phyloP scores from a whole-genome alignment of 2,113 vertebrate species.

The Tricholaema leucomelas region DNA sequence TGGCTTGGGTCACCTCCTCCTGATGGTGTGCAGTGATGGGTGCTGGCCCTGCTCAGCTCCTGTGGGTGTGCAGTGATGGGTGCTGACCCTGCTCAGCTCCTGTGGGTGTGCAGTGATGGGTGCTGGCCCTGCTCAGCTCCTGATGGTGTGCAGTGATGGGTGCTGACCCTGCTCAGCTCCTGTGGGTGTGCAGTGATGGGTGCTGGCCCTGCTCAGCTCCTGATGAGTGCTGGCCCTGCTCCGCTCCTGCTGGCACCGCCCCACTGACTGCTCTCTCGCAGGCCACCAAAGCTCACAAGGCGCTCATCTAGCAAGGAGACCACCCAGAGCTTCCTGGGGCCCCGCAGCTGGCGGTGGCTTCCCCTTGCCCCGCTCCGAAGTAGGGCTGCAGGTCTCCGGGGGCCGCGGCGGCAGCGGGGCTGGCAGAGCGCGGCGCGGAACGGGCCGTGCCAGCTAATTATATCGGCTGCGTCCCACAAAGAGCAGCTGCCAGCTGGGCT shows the following conservation, averaged over 20 bases:
- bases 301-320: neutral
- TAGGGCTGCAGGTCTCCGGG: conserved; percentile 28
- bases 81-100: neutral
- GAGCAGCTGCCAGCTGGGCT: neutral
- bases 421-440: neutral
- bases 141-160: too few relatives aligned
- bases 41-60: neutral
- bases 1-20: neutral
- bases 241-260: too few relatives aligned
- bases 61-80: neutral
- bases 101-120: neutral
- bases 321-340: too few relatives aligned
- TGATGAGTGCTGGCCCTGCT: too few relatives aligned
- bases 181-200: too few relatives aligned
- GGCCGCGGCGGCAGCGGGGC: neutral
- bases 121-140: neutral
- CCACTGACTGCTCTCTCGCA: neutral
- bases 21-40: too few relatives aligned
- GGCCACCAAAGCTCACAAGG: neutral
- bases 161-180: too few relatives aligned
- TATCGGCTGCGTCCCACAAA: conserved; percentile 58
- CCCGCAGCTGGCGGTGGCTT: neutral
- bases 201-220: too few relatives aligned
- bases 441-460: conserved; percentile 66
- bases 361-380: neutral